Conservation (phyloP, 2,797 vertebrate species). For the Pipistrellus kuhlii region DNA sequence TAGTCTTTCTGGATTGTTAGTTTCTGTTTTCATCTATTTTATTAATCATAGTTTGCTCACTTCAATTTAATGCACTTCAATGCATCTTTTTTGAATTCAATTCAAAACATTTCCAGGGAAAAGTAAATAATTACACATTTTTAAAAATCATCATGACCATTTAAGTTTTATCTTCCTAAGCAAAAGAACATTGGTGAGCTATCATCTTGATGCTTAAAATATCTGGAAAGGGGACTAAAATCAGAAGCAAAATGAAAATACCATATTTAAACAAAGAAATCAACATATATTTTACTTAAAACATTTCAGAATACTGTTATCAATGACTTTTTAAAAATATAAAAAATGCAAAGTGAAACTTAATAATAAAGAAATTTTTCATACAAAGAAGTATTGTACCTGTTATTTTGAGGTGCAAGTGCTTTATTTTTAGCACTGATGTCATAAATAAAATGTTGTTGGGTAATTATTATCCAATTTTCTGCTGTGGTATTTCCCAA, state of each 20-base stretch:
- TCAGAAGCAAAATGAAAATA: slow-evolving; percentile 33
- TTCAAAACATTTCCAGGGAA: slow-evolving; percentile 40
- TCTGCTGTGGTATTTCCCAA: slow-evolving; percentile 93
- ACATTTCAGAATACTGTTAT: not conserved
- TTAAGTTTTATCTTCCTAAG: slow-evolving; percentile 46
- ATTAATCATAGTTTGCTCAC: slow-evolving; percentile 23
- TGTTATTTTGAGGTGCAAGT: slow-evolving; percentile 88
- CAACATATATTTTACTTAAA: not conserved
- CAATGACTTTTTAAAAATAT: not conserved
- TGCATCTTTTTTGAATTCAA: slow-evolving; percentile 26
- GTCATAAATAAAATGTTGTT: slow-evolving; percentile 97
- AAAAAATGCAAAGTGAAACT: not conserved
- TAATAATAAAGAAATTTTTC: not conserved
- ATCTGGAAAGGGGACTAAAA: not conserved
- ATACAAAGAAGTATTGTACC: slow-evolving; percentile 84
- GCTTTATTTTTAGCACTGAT: slow-evolving; percentile 89
- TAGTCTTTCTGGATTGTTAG: slow-evolving; percentile 47
- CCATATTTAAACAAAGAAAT: not conserved
- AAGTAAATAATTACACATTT: slow-evolving; percentile 31
- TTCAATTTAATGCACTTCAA: slow-evolving; percentile 26
- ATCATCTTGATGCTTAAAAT: slow-evolving; percentile 23
- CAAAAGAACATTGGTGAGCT: not conserved
- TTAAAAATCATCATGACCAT: not conserved
- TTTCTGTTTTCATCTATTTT: slow-evolving; percentile 49
- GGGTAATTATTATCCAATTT: slow-evolving; percentile 91